These are phyloP conservation scores for Microcebus tavaratra DNA, from an alignment of 2,113 vertebrate genomes.

Conservation along the genomic window DNA sequence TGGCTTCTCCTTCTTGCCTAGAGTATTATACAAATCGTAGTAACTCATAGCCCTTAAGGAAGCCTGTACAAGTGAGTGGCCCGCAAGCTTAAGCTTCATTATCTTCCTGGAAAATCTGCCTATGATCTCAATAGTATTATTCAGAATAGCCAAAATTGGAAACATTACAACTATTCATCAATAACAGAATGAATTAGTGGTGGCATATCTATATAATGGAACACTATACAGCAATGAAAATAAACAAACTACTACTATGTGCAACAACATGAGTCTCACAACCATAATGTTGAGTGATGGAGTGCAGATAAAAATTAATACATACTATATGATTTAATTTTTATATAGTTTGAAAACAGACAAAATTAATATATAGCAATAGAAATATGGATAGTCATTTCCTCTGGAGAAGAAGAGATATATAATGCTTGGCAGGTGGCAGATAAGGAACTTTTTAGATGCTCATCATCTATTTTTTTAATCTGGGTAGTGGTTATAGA, in stretches of 20 bases:
- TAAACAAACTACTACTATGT: background rate
- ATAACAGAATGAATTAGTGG: background rate
- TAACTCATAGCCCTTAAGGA: background rate
- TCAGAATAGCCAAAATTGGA: background rate
- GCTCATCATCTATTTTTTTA: background rate
- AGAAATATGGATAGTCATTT: background rate
- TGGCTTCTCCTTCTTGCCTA: background rate
- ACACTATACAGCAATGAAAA: background rate
- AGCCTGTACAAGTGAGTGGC: background rate
- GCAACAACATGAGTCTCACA: background rate
- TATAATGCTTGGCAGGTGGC: background rate
- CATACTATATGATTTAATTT: background rate
- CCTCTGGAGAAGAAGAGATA: background rate
- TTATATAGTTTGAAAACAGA: background rate
- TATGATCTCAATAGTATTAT: background rate
- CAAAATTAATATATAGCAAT: background rate
- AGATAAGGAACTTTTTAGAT: background rate
- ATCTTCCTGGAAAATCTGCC: background rate
- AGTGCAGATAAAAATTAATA: background rate
- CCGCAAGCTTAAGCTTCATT: background rate
- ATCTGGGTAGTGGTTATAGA: background rate
- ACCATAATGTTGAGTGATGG: background rate
- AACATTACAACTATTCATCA: background rate
- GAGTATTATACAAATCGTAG: background rate
- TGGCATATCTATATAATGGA: background rate